A percentile compares a stretch with the other conserved stretches of the same genome.
Conservation (phyloP, 2,113 vertebrate genomes). For the Himantopus leucocephalus region DNA sequence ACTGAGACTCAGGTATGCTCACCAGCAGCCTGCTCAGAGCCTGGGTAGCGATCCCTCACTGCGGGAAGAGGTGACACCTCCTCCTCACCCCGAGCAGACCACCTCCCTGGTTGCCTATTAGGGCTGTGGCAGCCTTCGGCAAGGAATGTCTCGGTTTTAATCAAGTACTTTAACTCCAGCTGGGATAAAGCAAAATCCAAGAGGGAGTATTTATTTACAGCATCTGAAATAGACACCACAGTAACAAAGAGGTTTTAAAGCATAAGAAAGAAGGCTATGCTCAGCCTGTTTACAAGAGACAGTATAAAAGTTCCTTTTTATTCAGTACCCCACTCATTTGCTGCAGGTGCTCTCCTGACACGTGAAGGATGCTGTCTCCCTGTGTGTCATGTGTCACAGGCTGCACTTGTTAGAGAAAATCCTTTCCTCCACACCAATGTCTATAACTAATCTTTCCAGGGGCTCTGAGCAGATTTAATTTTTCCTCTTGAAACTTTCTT, state of each 20-base stretch:
- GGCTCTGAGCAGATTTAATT: background rate
- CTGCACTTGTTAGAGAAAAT: background rate
- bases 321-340: background rate
- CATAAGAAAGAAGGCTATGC: background rate
- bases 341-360: background rate
- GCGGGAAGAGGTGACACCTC: background rate
- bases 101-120: background rate
- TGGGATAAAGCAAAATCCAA: background rate
- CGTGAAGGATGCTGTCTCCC: background rate
- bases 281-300: background rate
- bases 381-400: background rate
- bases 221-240: background rate
- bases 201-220: background rate
- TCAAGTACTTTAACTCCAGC: background rate
- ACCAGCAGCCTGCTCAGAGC: background rate
- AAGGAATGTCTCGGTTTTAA: background rate
- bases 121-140: background rate
- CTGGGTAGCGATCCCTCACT: accelerated
- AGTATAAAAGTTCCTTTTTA: background rate
- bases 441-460: background rate
- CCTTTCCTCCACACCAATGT: background rate
- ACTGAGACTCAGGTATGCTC: background rate
- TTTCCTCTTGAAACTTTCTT: slow-evolving; percentile 2
- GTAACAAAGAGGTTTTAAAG: background rate
- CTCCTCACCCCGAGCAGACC: background rate